These are phyloP conservation scores for Paragorgia papillata DNA, from an alignment of 92 coral and sea anemone genomes.

Conservation along the genomic window DNA sequence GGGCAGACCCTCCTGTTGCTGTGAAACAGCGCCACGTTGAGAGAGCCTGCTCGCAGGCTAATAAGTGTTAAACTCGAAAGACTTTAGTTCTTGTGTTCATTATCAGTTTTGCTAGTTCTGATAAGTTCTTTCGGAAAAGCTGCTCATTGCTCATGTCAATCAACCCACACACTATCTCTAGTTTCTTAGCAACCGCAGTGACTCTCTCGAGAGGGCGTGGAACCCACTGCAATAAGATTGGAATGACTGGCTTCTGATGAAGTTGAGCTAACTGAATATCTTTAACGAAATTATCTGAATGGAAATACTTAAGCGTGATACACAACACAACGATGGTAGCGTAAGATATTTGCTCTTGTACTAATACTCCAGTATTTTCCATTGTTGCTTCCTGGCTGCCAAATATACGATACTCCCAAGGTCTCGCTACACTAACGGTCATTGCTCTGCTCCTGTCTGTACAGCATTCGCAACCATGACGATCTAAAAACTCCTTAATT, in stretches of 20 bases:
- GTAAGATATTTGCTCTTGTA: conserved; percentile 75
- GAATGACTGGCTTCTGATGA: conserved; percentile 78
- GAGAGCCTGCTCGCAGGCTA: no score
- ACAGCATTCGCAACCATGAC: conserved; percentile 77
- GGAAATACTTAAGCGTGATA: conserved; percentile 80
- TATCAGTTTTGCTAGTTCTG: conserved; percentile 10
- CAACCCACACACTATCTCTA: conserved; percentile 73
- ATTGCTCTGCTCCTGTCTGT: conserved; percentile 71
- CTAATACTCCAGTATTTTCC: conserved; percentile 65
- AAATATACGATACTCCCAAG: not conserved
- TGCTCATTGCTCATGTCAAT: conserved; percentile 91
- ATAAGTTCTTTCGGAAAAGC: conserved; percentile 66
- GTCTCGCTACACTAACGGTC: not conserved
- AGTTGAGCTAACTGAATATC: conserved; percentile 80
- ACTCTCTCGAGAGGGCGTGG: conserved; percentile 90
- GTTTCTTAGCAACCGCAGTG: conserved; percentile 60
- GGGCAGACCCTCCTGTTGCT: no score
- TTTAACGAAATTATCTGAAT: conserved; percentile 87
- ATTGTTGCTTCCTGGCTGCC: not conserved
- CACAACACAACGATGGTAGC: conserved; percentile 83
- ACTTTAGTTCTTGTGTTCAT: conserved; percentile 16
- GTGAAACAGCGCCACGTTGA: no score
- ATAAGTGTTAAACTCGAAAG: no score
- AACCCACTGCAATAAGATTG: conserved; percentile 87
- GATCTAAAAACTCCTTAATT: conserved; percentile 73